Conservation (phyloP, 2,113 vertebrate genomes). For the Calyptomena viridis region DNA sequence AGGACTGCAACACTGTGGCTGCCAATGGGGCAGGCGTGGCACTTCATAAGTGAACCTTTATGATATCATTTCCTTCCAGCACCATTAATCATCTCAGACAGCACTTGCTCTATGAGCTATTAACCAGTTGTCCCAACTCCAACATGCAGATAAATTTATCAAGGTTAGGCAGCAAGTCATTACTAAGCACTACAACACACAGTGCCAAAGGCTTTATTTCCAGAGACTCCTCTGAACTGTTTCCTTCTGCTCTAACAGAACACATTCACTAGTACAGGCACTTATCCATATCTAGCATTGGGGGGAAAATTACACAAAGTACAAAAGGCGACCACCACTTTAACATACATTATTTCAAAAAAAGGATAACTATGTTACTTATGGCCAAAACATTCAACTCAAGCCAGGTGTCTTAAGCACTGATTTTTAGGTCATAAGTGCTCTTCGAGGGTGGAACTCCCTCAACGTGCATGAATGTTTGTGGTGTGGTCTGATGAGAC, state of each 20-base stretch:
- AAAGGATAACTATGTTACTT: not conserved
- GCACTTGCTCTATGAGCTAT: conserved; percentile 36
- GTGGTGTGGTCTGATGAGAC: not conserved
- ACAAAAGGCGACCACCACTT: not conserved
- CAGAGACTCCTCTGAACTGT: not conserved
- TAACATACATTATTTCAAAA: not conserved
- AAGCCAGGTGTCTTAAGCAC: not conserved
- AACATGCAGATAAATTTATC: conserved; percentile 31
- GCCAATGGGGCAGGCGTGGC: not conserved
- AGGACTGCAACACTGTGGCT: not conserved
- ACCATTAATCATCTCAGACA: conserved; percentile 33
- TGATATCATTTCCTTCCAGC: conserved; percentile 25
- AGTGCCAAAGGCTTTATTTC: not conserved
- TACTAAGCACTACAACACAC: not conserved
- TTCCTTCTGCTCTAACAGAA: not conserved
- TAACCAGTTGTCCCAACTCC: conserved; percentile 27
- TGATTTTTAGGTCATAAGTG: not conserved
- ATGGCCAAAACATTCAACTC: not conserved
- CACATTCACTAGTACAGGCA: not conserved
- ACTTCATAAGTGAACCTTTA: not conserved
- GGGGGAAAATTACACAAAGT: not conserved
- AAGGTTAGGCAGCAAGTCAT: not conserved
- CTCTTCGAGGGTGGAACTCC: not conserved
- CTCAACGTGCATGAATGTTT: rapidly evolving
- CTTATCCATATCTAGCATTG: not conserved